Evolutionary conservation across 2,113 vertebrate genomes (phyloP), one percentile per base, ranked within the genome.

Genomic region (Toxotes jaculatrix): DNA sequence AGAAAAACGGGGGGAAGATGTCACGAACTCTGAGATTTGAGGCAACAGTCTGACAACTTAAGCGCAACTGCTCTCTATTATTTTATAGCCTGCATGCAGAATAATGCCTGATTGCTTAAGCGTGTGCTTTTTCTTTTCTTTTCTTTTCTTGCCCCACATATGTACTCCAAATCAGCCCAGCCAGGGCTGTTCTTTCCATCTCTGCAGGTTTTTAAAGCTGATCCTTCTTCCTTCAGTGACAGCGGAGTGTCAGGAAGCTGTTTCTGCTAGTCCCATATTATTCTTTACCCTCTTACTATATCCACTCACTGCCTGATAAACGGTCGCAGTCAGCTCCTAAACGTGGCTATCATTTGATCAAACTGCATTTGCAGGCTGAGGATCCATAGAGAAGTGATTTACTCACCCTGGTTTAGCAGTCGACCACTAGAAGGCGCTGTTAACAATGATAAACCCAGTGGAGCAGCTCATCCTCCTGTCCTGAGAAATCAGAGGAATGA

Each of bases 341-440:
- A 77, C 21, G 65, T 55, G 75, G 66, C 51, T 34, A 42, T 81
- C 32, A 7, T 65, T 77, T 81, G 14, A 27, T 76, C 36, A 65
- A 42, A 80, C 23, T 59, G 47, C 53, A 38, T 60, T 9, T 70
- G 27, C 14, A 71, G 64, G 14, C 32, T 66, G 6, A 67, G n/a
- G 63, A 72, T 68, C 51, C 49, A 34, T 4, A 27, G 43, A 75
- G 53, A 38, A 34, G 55, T 19, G 76, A 65, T 74, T 74, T 43
- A 36, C 34, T 68, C 14, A 0, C 2, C 7, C 8, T 11, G 36
- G 65, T 90, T 63, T 3, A 27, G 17, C 23, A 36, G 40, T 17
- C 53, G 79, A 31, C 92, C 95, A 91, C 93, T 94, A 95, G 94
- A 91, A 91, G 95, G 94, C 89, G 89, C 94, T 95, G 89, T 94